Base-by-base conservation (phyloP, 2,888 invertebrate species). In the Heliconius erato region DNA sequence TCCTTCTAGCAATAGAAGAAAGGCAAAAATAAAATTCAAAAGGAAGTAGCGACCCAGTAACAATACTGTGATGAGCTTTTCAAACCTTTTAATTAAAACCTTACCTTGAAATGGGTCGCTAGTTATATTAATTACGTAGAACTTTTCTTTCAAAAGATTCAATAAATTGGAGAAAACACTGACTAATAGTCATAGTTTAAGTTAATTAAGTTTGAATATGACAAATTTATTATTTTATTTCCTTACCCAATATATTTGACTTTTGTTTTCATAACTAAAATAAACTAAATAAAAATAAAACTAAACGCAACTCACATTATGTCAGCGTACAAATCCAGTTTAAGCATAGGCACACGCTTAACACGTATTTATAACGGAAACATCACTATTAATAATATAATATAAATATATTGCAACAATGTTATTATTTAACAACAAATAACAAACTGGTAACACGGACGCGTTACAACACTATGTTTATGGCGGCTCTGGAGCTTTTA, bases 401-500 rank as follows among this genome's bases (percentile, higher is more conserved):
- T 89, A 92, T 89, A 91, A 92, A 92, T 91, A 92, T 89, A 91
- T 90, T 87, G 90, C 90, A 90, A 94, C 93, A 91, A 88, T 90
- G 92, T 93, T 67, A 79, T 80, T 86, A 87, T 87, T 88, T 87
- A 88, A 92, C 90, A 92, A 91, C 90, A 92, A 91, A 92, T 90
- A 92, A 91, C 90, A 92, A 91, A 91, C 89, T 82, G 85, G 79
- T 86, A 79, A 87, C 88, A 85, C 90, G 89, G 85, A 86, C 88
- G 84, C 86, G 86, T 88, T 87, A 87, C 85, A 89, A 88, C 85
- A 84, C 84, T 86, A 86, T 86, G 87, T 88, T 87, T 85, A 85
- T 86, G 88, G 89, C 87, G 89, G 89, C 91, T 91, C 90, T 87
- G 86, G 85, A 89, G 90, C 90, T 91, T 90, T 88, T 88, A 91